Evolutionary conservation across 2,888 invertebrate species (phyloP).

Genomic region (Atethmia centrago): DNA sequence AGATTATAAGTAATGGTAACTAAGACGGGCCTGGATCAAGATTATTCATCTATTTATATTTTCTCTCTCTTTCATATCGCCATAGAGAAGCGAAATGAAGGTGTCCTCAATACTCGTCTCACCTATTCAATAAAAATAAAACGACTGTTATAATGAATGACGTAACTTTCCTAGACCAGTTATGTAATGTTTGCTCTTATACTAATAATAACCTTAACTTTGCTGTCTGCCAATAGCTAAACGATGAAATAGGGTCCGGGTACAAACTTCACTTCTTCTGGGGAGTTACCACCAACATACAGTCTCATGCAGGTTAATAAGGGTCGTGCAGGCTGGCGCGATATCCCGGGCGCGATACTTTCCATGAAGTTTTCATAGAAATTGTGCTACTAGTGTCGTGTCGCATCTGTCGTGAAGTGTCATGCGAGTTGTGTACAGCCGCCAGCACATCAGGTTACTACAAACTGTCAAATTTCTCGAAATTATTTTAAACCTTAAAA

Average conservation of each 20-base stretch:
- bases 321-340: too few species aligned
- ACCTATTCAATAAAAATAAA: slow-evolving; percentile 30
- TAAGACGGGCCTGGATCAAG: neutral
- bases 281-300: too few species aligned
- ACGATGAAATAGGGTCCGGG: slow-evolving; percentile 10
- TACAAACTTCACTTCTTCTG: neutral
- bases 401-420: too few species aligned
- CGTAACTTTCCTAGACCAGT: slow-evolving; percentile 36
- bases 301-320: too few species aligned
- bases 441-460: too few species aligned
- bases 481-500: too few species aligned
- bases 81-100: neutral
- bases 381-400: too few species aligned
- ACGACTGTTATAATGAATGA: slow-evolving; percentile 40
- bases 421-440: too few species aligned
- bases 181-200: slow-evolving; percentile 46
- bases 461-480: too few species aligned
- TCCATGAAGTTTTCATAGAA: too few species aligned
- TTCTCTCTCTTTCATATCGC: neutral
- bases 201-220: slow-evolving; percentile 52
- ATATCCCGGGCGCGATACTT: too few species aligned
- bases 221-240: slow-evolving; percentile 18
- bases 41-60: neutral
- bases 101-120: slow-evolving; percentile 13
- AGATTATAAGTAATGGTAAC: neutral